Evolutionary conservation across 2,888 invertebrate species (phyloP), one percentile per base, ranked within the genome.

Genomic region (Meiosimyza decipiens): DNA sequence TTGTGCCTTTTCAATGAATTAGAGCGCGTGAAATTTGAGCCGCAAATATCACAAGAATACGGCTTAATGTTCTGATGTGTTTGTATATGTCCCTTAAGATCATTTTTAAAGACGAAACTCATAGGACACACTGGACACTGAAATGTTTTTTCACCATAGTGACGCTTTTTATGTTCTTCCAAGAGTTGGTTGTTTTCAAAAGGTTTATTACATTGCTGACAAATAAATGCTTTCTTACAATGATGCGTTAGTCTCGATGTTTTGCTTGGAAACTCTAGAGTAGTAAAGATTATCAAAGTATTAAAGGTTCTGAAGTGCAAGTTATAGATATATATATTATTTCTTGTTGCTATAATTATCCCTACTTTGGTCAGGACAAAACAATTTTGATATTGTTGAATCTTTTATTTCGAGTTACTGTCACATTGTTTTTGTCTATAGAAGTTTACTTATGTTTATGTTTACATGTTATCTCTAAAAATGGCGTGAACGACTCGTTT

Each of bases 1-100:
- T 89, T 88, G 80, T 92, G 92, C 63, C 92, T 90, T 80, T 90
- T 91, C 50, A 92, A 83, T 0, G 90, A 89, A 77, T 88, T 89
- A 2, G 87, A 86, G 72, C 90, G 90, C 0, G 90, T 90, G 79
- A 90, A 90, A 18, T 88, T 79, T 74, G 91, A 90, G 13, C 90
- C 89, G 77, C 92, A 92, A 72, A 89, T 89, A 33, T 90, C 90
- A 76, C 92, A 92, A 73, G 89, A 89, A 83, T 90, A 91, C 0
- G 92, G 92, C 70, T 91, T 78, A 16, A 89, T 89, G 12, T 90
- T 88, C 0, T 87, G 86, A 77, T 90, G 91, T 0, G 88, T 88
- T 28, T 84, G 79, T 57, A 82, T 80, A 78, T 90, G 89, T 6
- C 88, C 85, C 73, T 89, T 87, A 54, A 90, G 78, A 75, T 83